Evolutionary conservation across 2,113 vertebrate species (phyloP), one percentile per base, ranked within the genome.

Genomic region (Hippocampus barbouri): DNA sequence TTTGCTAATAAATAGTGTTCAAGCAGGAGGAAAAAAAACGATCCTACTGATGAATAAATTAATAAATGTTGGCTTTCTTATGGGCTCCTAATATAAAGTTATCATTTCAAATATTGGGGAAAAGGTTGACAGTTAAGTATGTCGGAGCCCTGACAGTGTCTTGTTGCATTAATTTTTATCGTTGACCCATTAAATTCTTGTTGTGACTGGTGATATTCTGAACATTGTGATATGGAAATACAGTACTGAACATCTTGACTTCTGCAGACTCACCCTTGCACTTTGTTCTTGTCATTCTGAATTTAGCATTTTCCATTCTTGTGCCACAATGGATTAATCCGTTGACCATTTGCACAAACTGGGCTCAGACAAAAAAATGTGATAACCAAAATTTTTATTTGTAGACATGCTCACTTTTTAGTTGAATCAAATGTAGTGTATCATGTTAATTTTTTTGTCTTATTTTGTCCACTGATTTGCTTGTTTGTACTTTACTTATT

Each of bases 191-290:
- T 51, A 51, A 51, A 51, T 54, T 41, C 60, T 38, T 34, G 59
- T 30, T 66, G 43, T 66, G 64, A 66, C 41, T 16, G 41, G 5
- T 43, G 41, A 66, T 66, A 23, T 66, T n/a, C 43, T 66, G 14
- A 47, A 23, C 64, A 47, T 66, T 25, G 10, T 65, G 64, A 43
- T 41, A 64, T 49, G 43, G 12, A 66, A 66, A 47, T 66, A 47
- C 23, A 47, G 27, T 18, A 66, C 38, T 41, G 38, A 34, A 61
- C 27, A 61, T 61, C 41, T 23, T 27, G 64, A 45, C 34, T 43
- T 43, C 1, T 64, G 62, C 40, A 43, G 43, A 43, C 38, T 43
- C 9, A 16, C 23, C 25, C 18, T 20, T 61, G 63, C 40, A 65
- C 21, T 65, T 64, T 23, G 8, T n/a, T n/a, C 12, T n/a, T 63